Base-by-base conservation (phyloP, 37 sponge, comb jelly and placozoan species). In the Geodia barretti region DNA sequence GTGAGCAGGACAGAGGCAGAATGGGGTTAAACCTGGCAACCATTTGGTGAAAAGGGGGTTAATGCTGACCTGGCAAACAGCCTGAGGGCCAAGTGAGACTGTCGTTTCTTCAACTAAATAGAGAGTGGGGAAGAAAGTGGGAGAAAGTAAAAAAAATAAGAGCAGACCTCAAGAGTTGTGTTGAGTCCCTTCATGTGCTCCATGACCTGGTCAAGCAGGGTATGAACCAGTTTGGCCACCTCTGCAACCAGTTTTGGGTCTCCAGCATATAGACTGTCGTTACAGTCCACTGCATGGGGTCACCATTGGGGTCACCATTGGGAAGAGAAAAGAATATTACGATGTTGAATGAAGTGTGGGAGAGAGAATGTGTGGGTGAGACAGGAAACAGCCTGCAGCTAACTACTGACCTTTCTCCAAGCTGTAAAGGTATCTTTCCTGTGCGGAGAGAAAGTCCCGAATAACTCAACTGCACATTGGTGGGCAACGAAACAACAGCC, bases 211-310 rank as follows among this genome's bases (percentile, higher is more conserved):
- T 33, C 70, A 4, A 94, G 39, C 1, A 97, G 78, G 14, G 81
- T 82, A 58, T 84, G 75, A 20, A 82, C 77, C 8, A 97, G 67
- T 26, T 62, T 31, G 39, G 87, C 73, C 67, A 97, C 68, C 41
- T 92, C 90, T 28, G 62, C 82, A 8, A 92, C 79, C 74, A 91
- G 87, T 79, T 96, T 98, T 35, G 75, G 86, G 65, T 94, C 97
- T 28, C 93, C 86, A 35, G 89, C 96, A 80, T 98, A 98, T 80
- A 98, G 79, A 34, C 73, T 89, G 74, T 98, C 97, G 83, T 98
- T 98, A 68, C 82, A 89, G 68, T 94, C 96, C 39, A 97, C 93
- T 92, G 63, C 61, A 42, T 0, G 38, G 21, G 59, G 26, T 11
- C 19, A 64, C 14, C 14, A 5, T 9, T 11, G 23, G 34, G n/a